A percentile compares a stretch with the other conserved stretches of the same genome.
Evolutionary conservation across 1,140 invertebrate genomes (phyloP).

Genomic region (Metaphire vulgaris): DNA sequence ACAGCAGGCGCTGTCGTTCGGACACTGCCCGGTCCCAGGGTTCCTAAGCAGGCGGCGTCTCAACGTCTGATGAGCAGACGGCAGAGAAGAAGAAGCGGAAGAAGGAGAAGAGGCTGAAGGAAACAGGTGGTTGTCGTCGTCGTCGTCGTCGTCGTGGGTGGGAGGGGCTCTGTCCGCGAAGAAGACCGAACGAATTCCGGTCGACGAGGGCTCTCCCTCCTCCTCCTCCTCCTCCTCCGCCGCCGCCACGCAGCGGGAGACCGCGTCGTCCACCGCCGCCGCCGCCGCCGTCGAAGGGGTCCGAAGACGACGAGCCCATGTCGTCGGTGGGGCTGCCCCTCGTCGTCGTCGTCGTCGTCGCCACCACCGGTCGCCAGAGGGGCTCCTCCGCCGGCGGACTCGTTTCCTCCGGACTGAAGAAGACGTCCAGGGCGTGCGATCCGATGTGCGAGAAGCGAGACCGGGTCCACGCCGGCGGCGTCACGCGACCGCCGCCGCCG

Average conservation of each 20-base stretch:
- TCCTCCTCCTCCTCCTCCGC: no score
- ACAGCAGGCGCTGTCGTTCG: background rate
- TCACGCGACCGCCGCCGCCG: background rate
- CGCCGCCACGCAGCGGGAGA: no score
- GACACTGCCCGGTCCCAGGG: no score
- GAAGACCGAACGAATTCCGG: background rate
- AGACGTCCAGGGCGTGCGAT: conserved; percentile 29
- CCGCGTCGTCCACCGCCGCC: no score
- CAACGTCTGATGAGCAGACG: no score
- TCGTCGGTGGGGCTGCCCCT: background rate
- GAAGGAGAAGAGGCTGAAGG: background rate
- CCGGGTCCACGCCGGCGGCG: conserved; percentile 16
- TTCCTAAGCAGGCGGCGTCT: no score
- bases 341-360: background rate
- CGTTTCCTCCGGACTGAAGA: conserved; percentile 27
- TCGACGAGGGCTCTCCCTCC: background rate
- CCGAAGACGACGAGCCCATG: background rate
- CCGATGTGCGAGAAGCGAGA: conserved; percentile 29
- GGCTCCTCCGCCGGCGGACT: background rate
- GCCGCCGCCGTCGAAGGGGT: background rate
- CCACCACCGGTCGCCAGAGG: background rate
- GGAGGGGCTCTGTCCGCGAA: background rate
- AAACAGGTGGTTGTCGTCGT: background rate
- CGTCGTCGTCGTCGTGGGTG: background rate
- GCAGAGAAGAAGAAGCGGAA: no score